Evolutionary conservation across 2,113 vertebrate genomes (phyloP), one percentile per base, ranked within the genome.

Genomic region (Nothobranchius furzeri): DNA sequence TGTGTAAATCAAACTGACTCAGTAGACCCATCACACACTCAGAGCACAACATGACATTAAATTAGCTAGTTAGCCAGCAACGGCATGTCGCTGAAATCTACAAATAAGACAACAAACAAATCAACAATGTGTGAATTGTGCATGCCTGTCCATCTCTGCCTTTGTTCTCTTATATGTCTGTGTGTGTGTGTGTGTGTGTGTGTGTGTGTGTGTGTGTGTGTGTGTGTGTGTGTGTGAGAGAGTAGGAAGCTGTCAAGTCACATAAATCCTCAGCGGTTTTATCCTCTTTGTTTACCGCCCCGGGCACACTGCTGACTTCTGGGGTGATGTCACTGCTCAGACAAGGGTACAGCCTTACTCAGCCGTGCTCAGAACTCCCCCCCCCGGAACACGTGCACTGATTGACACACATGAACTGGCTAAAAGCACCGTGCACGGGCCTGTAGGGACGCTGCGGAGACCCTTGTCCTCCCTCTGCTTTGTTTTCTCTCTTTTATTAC

Each of bases 231-330:
- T 69, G 75, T 73, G 70, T 43, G 64, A 15, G 12, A 13, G 69
- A 70, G 63, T 84, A 84, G 80, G 70, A 85, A 85, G 82, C 88
- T 91, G 88, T 90, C 91, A 89, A 86, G 85, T 89, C 88, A 78
- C 66, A 91, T 90, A 74, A 79, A 90, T 85, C 84, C 60, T 83
- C 64, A 76, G 65, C 42, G 43, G 60, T 83, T 87, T 81, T 59
- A 73, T 85, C 68, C 71, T 60, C 77, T 83, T 81, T 81, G 84
- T 83, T 81, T 53, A 60, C 81, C 45, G 82, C 89, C 86, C 14
- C 24, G 4, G 78, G 90, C 79, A 10, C 64, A 77, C 65, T 60
- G 30, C 75, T 88, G 83, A 87, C 85, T 88, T 85, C 84, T 73
- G 59, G 73, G 78, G 76, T 89, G 85, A 90, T 88, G 86, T 91